phyloP scores from a whole-genome alignment of 1,140 invertebrate genomes.

The Sogatella furcifera region DNA sequence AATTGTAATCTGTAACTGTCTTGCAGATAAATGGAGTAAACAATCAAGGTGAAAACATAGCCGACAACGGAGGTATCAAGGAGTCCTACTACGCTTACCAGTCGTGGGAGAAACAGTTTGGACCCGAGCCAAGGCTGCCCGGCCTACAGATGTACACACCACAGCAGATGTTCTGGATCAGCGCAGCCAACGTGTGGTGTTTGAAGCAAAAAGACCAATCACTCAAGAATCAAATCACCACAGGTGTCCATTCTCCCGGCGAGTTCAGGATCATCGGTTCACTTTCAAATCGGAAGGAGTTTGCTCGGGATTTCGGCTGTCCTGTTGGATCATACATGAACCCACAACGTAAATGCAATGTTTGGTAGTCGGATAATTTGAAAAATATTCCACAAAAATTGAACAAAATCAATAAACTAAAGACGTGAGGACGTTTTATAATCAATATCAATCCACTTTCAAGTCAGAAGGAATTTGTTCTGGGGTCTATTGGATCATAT shows the following conservation, averaged over 20 bases:
- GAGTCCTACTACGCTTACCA: constrained; percentile 46
- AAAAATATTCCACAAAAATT: too few relatives aligned
- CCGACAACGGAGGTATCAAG: constrained; percentile 55
- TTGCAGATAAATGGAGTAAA: constrained; percentile 44
- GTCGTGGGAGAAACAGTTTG: constrained; percentile 22
- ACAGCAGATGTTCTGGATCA: constrained; percentile 51
- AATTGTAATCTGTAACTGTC: too few relatives aligned
- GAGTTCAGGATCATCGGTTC: constrained; percentile 75
- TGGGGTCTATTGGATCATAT: too few relatives aligned
- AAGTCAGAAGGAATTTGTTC: too few relatives aligned
- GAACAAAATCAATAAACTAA: too few relatives aligned
- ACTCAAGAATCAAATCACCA: not conserved
- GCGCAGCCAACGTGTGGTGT: constrained; percentile 49
- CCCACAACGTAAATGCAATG: constrained; percentile 69
- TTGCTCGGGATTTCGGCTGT: constrained; percentile 77
- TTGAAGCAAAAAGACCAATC: constrained; percentile 33
- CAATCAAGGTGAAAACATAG: constrained; percentile 75
- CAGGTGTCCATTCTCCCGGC: constrained; percentile 50
- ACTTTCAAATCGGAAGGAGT: constrained; percentile 77
- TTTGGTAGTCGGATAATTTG: constrained; percentile 41
- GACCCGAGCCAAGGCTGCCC: constrained; percentile 33
- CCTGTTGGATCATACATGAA: constrained; percentile 72
- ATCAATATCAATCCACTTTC: constrained; percentile 76
- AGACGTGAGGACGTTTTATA: too few relatives aligned
- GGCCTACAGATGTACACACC: constrained; percentile 31